A percentile compares a stretch with the other conserved stretches of the same genome.
Evolutionary conservation across 2,113 vertebrate species (phyloP).

Genomic region (Ciconia stormi): DNA sequence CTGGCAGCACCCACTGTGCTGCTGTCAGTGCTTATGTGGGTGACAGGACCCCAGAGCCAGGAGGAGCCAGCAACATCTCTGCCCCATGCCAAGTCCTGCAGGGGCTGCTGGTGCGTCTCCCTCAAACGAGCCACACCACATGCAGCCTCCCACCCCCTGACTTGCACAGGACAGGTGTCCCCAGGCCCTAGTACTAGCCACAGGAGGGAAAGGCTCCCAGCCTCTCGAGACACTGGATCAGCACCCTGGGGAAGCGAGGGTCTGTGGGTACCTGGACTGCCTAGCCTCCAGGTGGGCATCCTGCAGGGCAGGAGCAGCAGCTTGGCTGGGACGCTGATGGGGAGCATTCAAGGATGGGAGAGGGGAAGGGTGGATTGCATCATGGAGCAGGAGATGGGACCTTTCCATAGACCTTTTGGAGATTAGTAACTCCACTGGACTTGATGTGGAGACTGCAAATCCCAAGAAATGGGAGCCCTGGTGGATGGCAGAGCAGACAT

Average conservation of each 20-base stretch:
- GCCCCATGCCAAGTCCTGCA: too few species aligned
- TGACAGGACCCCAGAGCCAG: slow-evolving; percentile 72
- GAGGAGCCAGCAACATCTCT: neutral
- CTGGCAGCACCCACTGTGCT: slow-evolving; percentile 68
- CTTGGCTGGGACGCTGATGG: accelerated
- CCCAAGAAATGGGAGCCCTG: neutral
- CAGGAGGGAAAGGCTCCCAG: neutral
- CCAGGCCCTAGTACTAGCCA: too few species aligned
- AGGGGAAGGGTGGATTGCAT: neutral
- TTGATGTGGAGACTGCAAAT: neutral
- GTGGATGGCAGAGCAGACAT: neutral
- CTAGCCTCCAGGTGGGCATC: neutral
- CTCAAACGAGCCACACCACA: accelerated
- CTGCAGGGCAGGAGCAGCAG: too few species aligned
- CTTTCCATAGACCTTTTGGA: neutral
- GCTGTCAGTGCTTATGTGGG: slow-evolving; percentile 73
- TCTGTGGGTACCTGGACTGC: neutral
- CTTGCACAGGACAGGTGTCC: too few species aligned
- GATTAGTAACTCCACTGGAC: neutral
- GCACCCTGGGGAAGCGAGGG: too few species aligned
- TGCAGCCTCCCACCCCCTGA: too few species aligned
- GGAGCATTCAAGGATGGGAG: neutral
- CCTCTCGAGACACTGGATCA: accelerated
- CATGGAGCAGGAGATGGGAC: neutral
- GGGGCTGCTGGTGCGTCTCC: neutral